These are phyloP conservation scores for Euproctis similis DNA, from an alignment of 2,888 invertebrate species.

Conservation along the genomic window DNA sequence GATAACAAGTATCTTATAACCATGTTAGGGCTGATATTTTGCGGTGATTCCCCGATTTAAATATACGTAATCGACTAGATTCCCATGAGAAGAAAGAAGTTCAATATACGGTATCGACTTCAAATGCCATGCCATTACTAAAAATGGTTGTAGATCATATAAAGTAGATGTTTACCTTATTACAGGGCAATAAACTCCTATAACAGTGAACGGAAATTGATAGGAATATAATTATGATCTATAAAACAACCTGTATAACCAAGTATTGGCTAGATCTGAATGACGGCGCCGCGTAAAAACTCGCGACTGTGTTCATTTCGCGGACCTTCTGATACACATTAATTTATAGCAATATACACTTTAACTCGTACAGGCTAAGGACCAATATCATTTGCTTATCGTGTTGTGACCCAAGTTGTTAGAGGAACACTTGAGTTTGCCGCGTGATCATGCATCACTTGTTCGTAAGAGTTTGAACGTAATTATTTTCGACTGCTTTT, in stretches of 20 bases:
- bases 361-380: slow-evolving; percentile 10
- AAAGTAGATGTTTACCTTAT: too few relatives aligned
- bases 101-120: too few relatives aligned
- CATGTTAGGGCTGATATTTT: too few relatives aligned
- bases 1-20: too few relatives aligned
- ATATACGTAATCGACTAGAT: too few relatives aligned
- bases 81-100: too few relatives aligned
- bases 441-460: slow-evolving; percentile 72
- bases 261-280: slow-evolving; percentile 68
- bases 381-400: slow-evolving; percentile 13
- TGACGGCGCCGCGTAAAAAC: slow-evolving; percentile 53
- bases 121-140: too few relatives aligned
- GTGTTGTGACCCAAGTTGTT: slow-evolving; percentile 30
- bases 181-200: too few relatives aligned
- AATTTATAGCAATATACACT: slow-evolving; percentile 12
- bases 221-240: too few relatives aligned
- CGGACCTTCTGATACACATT: slow-evolving; percentile 36
- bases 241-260: slow-evolving; percentile 39
- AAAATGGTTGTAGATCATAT: too few relatives aligned
- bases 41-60: too few relatives aligned
- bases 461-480: slow-evolving; percentile 38
- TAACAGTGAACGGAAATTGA: too few relatives aligned
- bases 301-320: slow-evolving; percentile 69
- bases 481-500: slow-evolving; percentile 40
- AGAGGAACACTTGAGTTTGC: slow-evolving; percentile 45